Evolutionary conservation across 2,113 vertebrate genomes (phyloP).

Genomic region (Eupsittula cactorum): DNA sequence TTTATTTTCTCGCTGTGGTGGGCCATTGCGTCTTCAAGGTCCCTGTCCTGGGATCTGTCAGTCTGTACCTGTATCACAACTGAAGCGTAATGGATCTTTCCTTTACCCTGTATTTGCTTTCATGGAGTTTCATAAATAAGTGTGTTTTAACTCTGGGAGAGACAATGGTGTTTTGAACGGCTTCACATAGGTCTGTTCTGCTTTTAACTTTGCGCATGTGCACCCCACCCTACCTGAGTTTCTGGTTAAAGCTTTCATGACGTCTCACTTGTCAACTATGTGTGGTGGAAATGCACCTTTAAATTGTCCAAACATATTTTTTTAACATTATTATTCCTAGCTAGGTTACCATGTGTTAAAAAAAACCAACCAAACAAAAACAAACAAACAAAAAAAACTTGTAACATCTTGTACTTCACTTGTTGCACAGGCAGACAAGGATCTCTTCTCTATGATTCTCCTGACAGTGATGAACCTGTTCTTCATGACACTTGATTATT

Average conservation of each 20-base stretch:
- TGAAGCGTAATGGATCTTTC: not conserved
- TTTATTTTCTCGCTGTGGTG: not conserved
- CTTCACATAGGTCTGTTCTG: not conserved
- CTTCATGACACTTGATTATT: not conserved
- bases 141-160: not conserved
- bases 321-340: not conserved
- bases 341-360: not conserved
- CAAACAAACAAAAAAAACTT: no score
- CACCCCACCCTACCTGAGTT: not conserved
- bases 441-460: not conserved
- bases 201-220: not conserved
- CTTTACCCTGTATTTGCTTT: not conserved
- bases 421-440: not conserved
- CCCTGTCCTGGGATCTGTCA: not conserved
- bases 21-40: not conserved
- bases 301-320: not conserved
- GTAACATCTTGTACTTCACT: not conserved
- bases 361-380: no score
- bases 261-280: not conserved
- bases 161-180: not conserved
- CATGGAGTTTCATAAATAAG: not conserved
- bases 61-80: not conserved
- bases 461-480: not conserved
- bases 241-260: not conserved
- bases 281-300: not conserved